Conservation (phyloP, 2,113 vertebrate species). For the Hucho hucho region DNA sequence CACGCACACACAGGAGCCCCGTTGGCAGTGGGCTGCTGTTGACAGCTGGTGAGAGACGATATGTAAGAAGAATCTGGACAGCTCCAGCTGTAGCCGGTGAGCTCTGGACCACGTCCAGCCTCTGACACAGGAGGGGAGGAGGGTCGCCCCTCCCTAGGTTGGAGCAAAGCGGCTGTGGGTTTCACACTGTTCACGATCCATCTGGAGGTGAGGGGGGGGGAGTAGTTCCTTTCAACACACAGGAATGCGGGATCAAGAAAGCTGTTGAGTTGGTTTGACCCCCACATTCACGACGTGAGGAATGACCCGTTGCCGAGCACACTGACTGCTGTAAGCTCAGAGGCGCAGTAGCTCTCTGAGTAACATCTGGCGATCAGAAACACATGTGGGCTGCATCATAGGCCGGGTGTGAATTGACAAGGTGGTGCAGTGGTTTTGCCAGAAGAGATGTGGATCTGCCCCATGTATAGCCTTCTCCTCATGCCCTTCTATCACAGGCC, state of each 20-base stretch:
- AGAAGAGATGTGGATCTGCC: constrained; percentile 5
- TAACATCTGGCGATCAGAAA: constrained; percentile 21
- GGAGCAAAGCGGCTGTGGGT: constrained; percentile 7
- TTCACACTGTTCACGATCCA: constrained; percentile 13
- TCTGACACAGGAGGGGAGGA: background rate
- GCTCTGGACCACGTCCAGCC: constrained; percentile 8
- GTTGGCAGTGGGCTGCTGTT: constrained; percentile 9
- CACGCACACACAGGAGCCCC: background rate
- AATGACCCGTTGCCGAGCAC: constrained; percentile 1
- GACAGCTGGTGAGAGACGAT: constrained; percentile 41
- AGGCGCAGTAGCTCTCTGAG: background rate
- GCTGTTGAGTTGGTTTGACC: constrained; percentile 22
- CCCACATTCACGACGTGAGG: constrained; percentile 4
- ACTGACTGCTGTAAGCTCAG: background rate
- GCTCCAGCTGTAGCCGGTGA: constrained; percentile 15
- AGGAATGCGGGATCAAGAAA: constrained; percentile 25
- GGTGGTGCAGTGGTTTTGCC: constrained; percentile 8
- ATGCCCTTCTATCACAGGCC: background rate
- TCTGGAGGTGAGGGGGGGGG: constrained; percentile 3
- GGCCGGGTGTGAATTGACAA: background rate
- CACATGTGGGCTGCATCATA: constrained; percentile 11
- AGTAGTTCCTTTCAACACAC: background rate
- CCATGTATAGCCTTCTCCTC: background rate
- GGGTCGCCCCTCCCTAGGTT: background rate
- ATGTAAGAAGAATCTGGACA: constrained; percentile 13